Evolutionary conservation across 2,113 vertebrate species (phyloP).

Genomic region (Corvus cornix): DNA sequence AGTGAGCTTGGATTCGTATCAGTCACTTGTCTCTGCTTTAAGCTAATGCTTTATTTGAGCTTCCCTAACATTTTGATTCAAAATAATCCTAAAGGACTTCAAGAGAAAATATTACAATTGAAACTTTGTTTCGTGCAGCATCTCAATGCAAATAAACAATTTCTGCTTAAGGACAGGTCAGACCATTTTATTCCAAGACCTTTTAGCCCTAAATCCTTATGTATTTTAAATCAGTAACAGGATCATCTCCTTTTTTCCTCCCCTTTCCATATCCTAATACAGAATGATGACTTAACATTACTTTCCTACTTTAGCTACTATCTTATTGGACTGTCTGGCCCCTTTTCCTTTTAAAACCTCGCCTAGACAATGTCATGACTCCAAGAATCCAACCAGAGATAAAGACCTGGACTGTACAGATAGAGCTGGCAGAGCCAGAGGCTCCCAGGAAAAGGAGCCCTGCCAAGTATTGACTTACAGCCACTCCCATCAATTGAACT

Average conservation of each 20-base stretch:
- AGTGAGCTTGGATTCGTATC: background rate
- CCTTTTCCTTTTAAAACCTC: background rate
- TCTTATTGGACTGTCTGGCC: background rate
- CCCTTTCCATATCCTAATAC: background rate
- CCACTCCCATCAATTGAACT: conserved; percentile 53
- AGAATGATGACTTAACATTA: background rate
- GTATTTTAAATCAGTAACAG: background rate
- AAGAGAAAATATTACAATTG: background rate
- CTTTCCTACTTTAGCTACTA: background rate
- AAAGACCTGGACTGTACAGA: background rate
- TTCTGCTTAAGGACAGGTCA: background rate
- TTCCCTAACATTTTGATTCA: background rate
- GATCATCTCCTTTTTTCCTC: background rate
- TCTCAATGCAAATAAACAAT: background rate
- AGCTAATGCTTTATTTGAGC: background rate
- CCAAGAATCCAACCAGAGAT: background rate
- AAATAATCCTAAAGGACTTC: background rate
- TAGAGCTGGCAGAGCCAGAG: background rate
- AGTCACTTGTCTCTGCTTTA: background rate
- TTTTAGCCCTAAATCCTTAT: background rate
- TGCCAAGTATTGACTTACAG: conserved; percentile 52
- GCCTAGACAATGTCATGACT: background rate
- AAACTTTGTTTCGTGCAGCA: background rate
- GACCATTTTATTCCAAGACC: background rate
- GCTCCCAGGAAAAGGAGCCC: background rate